These are phyloP conservation scores for Cheilosia pagana DNA, from an alignment of 2,888 invertebrate species.

Conservation along the genomic window DNA sequence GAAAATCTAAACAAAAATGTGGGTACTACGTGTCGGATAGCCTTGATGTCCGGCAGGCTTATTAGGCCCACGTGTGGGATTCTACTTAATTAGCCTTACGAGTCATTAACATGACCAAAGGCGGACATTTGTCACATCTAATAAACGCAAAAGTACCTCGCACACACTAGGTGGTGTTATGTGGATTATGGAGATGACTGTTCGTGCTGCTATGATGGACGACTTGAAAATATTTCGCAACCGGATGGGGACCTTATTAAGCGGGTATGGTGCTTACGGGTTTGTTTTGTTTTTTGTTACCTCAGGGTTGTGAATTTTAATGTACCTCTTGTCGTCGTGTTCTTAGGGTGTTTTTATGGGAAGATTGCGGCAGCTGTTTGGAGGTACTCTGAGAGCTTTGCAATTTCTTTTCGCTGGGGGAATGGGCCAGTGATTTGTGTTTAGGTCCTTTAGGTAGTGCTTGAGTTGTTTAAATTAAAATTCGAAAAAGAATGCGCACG, in stretches of 20 bases:
- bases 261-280: conserved; percentile 2
- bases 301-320: conserved; percentile 28
- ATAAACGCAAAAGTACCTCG: conserved; percentile 1
- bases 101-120: conserved; percentile 10
- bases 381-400: conserved; percentile 8
- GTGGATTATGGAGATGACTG: conserved; percentile 37
- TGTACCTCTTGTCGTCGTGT: conserved; percentile 12
- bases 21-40: too few species aligned
- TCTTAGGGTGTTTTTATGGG: conserved; percentile 19
- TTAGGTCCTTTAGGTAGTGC: background rate
- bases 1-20: background rate
- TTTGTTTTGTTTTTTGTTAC: conserved; percentile 19
- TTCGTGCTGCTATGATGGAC: conserved; percentile 30
- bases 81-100: conserved; percentile 27
- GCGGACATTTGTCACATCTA: conserved; percentile 17
- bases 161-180: background rate
- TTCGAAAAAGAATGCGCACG: background rate
- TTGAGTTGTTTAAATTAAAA: conserved; percentile 4
- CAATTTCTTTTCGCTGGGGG: background rate
- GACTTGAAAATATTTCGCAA: background rate
- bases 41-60: background rate
- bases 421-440: conserved; percentile 24
- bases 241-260: conserved; percentile 52
- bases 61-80: conserved; percentile 13
- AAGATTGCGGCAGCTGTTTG: conserved; percentile 17